These are phyloP conservation scores for Heliangelus exortis DNA, from an alignment of 2,797 vertebrate genomes.

Conservation along the genomic window DNA sequence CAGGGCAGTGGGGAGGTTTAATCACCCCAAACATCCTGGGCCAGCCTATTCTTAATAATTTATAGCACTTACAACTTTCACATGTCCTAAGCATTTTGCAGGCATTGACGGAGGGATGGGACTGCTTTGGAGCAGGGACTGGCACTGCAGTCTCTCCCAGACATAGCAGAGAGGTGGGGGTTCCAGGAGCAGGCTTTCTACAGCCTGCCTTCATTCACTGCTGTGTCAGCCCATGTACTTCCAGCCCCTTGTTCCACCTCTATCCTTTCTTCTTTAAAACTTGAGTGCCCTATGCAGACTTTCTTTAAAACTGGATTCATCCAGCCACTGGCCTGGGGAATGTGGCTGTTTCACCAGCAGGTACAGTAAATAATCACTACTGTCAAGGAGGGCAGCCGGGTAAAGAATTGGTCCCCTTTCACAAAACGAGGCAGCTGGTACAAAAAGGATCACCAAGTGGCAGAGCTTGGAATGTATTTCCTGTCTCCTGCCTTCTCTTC, in stretches of 20 bases:
- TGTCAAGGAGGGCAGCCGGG: background rate
- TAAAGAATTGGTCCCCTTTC: background rate
- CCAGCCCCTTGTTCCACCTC: background rate
- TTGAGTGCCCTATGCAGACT: background rate
- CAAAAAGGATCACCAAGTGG: background rate
- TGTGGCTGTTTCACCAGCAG: background rate
- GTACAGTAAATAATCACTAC: background rate
- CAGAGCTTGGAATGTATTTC: background rate
- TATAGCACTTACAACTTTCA: background rate
- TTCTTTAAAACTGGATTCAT: background rate
- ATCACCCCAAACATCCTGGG: background rate
- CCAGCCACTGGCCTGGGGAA: accelerated
- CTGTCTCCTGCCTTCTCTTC: background rate
- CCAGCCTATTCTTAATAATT: background rate
- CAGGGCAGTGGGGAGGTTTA: background rate
- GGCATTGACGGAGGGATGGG: background rate
- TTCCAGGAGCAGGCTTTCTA: background rate
- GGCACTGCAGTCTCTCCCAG: background rate
- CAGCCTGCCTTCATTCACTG: background rate
- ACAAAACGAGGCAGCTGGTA: background rate
- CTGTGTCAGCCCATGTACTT: background rate
- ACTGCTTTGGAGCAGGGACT: background rate
- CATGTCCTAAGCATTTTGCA: background rate
- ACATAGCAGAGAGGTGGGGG: background rate
- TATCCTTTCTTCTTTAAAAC: background rate